Base-by-base conservation (phyloP, 1,140 invertebrate species). In the Drosophila sproati region DNA sequence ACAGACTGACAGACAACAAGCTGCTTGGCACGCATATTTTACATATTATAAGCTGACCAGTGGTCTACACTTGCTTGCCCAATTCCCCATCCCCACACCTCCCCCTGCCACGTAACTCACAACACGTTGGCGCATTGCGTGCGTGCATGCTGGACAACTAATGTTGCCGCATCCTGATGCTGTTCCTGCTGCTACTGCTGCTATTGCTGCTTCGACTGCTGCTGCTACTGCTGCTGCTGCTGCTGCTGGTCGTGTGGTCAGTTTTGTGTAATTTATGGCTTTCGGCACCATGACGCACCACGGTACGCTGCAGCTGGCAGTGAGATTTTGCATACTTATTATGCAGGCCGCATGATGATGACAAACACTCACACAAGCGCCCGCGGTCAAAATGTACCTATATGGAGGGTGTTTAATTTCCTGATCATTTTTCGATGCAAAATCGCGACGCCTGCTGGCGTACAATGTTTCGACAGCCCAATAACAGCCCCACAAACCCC, bases 261-360 rank as follows among this genome's bases (percentile, higher is more conserved):
- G 69, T 80, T 82, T 87, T 77, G 77, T 82, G 79, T 80, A 83
- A 88, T 88, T 87, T 87, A 88, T 87, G 83, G 78, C 56, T 75
- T 73, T 87, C 43, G 55, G 54, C 77, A 68, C 64, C 76, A 74
- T 48, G n/a, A 52, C 60, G 41, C 60, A 32, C 59, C 31, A 61
- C 57, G 41, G 62, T 39, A 7, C 10, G 54, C 47, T 73, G 68
- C 73, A 73, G 64, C 54, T 74, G 70, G 39, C 69, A 66, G 60
- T 64, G 68, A 71, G 73, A 71, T 86, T 86, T 81, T 86, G 82
- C 82, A 86, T 69, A 73, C 71, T 69, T 81, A 82, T 78, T 86
- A 74, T 68, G 82, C 74, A 61, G 12, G 47, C 34, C 67, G 67
- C 78, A 86, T 85, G 71, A 70, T 71, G 82, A 86, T 82, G 82